Evolutionary conservation across 1,140 invertebrate species (phyloP), one percentile per base, ranked within the genome.

Genomic region (Lucilia sericata): DNA sequence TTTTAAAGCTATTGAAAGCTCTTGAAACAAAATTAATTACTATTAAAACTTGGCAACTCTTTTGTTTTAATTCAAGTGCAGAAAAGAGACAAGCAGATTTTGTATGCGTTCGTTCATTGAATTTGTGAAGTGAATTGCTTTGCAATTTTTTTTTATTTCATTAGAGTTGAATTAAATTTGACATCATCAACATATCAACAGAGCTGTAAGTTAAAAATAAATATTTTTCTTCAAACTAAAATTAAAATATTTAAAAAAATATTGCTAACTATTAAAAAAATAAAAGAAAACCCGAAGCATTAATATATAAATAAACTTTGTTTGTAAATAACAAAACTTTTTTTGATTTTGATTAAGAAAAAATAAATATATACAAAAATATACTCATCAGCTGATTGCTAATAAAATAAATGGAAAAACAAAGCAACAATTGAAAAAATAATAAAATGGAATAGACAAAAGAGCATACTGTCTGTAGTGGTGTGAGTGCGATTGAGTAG

Each of bases 391-490:
- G 76, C 76, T 80, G 76, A 49, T 80, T 80, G 76, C 76, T 19
- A 80, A 49, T 51, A 49, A 49, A 80, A 19, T 13, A 80, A 80
- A 80, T 19, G 42, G 51, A 78, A 65, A 19, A 70, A 70, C 19
- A 70, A 80, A 80, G 76, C 76, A 80, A 80, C 76, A 80, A 80
- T 80, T 80, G 76, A 21, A 70, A 70, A 70, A 70, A 21, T 21
- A 70, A 10, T 17, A 21, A 25, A 70, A 7, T 5, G 65, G n/a
- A 70, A 70, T 10, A 21, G n/a, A 70, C n/a, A 55, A 55, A 55
- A 55, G 51, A 55, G 51, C 17, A 49, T 49, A 49, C 0, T 13
- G 17, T 14, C 1, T 70, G 21, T n/a, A 70, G 7, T 21, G 19
- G 65, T 42, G 74, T 76, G 74, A 36, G 74, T 36, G 25, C 21